These are phyloP conservation scores for Diglossa cyanea DNA, from an alignment of 2,797 vertebrate species.

Conservation along the genomic window DNA sequence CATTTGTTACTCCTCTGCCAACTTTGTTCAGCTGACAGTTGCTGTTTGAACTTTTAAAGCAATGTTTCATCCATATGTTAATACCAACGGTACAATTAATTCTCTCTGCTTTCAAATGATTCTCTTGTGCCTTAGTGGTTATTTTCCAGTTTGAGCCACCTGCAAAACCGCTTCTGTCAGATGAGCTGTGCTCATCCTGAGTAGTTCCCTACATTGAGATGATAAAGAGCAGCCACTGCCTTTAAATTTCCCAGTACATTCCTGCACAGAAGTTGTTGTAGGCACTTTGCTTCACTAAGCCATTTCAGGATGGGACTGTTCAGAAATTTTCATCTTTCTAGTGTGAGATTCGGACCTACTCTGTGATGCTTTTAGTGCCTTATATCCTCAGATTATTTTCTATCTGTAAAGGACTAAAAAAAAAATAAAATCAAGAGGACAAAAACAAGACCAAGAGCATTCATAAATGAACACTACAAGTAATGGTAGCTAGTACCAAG, in stretches of 20 bases:
- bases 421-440: neutral
- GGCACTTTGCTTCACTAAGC: neutral
- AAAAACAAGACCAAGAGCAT: neutral
- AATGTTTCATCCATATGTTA: constrained; percentile 62
- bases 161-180: neutral
- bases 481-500: neutral
- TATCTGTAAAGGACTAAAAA: neutral
- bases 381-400: neutral
- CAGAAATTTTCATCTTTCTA: neutral
- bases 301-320: neutral
- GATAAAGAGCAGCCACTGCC: neutral
- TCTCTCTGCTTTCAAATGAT: neutral
- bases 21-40: constrained; percentile 55
- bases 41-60: constrained; percentile 63
- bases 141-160: constrained; percentile 4
- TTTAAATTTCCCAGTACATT: neutral
- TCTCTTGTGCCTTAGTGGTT: neutral
- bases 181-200: neutral
- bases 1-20: constrained; percentile 62
- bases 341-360: neutral
- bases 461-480: neutral
- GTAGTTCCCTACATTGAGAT: neutral
- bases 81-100: constrained; percentile 35
- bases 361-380: neutral
- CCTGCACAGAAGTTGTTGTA: neutral